Percentiles rank a stretch among this genome's conserved stretches.
These are phyloP conservation scores for Dicerorhinus sumatrensis DNA, from an alignment of 2,113 vertebrate species.

Conservation along the genomic window DNA sequence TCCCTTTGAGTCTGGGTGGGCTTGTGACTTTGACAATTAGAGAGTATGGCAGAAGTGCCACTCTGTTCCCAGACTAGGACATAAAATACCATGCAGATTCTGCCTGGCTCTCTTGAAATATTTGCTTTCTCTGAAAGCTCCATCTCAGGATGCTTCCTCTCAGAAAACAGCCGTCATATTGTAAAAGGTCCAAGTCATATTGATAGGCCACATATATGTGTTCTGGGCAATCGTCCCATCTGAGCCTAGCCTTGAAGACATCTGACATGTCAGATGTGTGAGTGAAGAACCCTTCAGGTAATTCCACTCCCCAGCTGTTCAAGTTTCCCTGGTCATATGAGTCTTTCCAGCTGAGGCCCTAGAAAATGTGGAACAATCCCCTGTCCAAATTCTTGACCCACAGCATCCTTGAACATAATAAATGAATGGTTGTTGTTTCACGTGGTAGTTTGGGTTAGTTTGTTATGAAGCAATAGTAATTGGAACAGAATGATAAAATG, in stretches of 20 bases:
- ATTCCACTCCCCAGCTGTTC: neutral
- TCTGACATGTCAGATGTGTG: neutral
- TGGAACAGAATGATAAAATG: neutral
- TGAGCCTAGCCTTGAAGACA: neutral
- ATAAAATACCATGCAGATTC: neutral
- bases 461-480: neutral
- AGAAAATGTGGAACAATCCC: neutral
- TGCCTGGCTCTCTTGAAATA: neutral
- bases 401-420: neutral
- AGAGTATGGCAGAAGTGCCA: neutral
- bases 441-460: neutral
- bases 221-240: neutral
- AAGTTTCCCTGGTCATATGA: neutral
- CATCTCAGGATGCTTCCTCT: neutral
- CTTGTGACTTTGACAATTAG: conserved; percentile 3
- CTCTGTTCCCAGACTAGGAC: neutral
- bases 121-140: conserved; percentile 16
- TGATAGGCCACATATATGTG: neutral
- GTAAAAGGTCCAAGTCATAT: neutral
- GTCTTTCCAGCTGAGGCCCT: conserved; percentile 1
- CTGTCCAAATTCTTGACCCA: neutral
- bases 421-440: neutral
- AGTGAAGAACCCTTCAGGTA: neutral
- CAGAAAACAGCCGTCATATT: neutral
- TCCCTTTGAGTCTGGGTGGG: neutral